Base-by-base conservation (phyloP, 2,113 vertebrate genomes). In the Pandion haliaetus region DNA sequence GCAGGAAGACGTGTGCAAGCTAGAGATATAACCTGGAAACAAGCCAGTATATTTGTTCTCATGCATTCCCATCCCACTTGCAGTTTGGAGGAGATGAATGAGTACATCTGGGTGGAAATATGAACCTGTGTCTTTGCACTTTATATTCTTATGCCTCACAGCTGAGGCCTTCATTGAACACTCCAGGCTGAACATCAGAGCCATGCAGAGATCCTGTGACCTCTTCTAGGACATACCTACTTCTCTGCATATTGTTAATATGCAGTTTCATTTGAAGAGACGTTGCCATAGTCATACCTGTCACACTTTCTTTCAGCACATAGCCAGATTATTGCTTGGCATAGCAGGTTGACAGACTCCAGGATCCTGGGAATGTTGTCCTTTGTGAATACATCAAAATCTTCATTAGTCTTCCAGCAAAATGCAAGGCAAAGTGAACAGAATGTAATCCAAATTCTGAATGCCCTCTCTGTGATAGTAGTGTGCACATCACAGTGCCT, bases 331-430 rank as follows among this genome's bases (percentile, higher is more conserved):
- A 86, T 79, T 90, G 54, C 61, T 66, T 88, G 86, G 47, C 62
- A 72, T 82, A 92, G n/a, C 66, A 97, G 71, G 58, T 25, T 94
- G 82, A 86, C 57, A 82, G 71, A 45, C 62, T 82, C 71, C 52
- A 86, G 74, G 62, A 86, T 94, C 66, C 76, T 94, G 86, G 86
- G 47, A 94, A 80, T 63, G 62, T 82, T 95, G 91, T 45, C 63
- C 38, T 81, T 81, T 63, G 62, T 89, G 72, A 86, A 86, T 87
- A 73, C 44, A 84, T 78, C n/a, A 88, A 74, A 85, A 88, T 92
- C 57, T 92, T 96, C 79, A 67, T 86, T 92, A 85, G 47, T 92
- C 95, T 82, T 67, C 55, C 47, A 82, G 86, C 26, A 88, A 82
- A 92, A 85, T 55, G 34, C 29, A 59, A 82, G 52, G 52, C 70